These are phyloP conservation scores for Astreopora myriophthalma DNA, from an alignment of 64 coral and sea anemone genomes.

Conservation along the genomic window DNA sequence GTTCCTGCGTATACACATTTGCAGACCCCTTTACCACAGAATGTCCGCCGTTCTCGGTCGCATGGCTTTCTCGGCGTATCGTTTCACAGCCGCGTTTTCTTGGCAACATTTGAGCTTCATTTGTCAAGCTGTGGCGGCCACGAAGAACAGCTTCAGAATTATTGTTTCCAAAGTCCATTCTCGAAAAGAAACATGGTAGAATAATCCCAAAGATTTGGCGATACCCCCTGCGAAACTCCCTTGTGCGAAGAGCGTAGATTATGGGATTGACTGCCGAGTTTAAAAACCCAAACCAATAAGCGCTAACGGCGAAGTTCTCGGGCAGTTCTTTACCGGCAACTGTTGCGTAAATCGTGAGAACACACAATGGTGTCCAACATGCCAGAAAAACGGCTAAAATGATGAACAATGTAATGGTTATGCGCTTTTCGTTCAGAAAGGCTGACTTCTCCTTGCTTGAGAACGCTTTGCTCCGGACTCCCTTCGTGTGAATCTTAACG, in stretches of 20 bases:
- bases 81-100: background rate
- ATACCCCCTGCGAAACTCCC: constrained; percentile 65
- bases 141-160: background rate
- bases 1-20: background rate
- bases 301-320: constrained; percentile 41
- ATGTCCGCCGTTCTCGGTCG: background rate
- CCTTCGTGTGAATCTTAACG: constrained; percentile 56
- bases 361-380: constrained; percentile 75
- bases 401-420: constrained; percentile 61
- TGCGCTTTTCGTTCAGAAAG: constrained; percentile 61
- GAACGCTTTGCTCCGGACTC: constrained; percentile 48
- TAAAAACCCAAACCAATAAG: constrained; percentile 75
- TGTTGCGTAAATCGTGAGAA: constrained; percentile 52
- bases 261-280: constrained; percentile 72
- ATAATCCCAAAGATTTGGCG: constrained; percentile 58
- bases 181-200: constrained; percentile 22
- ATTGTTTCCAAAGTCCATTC: background rate
- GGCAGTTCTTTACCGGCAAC: constrained; percentile 37
- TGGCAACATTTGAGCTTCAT: background rate
- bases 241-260: constrained; percentile 55
- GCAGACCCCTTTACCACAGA: background rate
- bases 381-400: constrained; percentile 64
- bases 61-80: background rate
- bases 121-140: background rate
- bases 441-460: constrained; percentile 2